A percentile compares a stretch with the other conserved stretches of the same genome.
Conservation (phyloP, 1,140 invertebrate genomes). For the Latrodectus geometricus region DNA sequence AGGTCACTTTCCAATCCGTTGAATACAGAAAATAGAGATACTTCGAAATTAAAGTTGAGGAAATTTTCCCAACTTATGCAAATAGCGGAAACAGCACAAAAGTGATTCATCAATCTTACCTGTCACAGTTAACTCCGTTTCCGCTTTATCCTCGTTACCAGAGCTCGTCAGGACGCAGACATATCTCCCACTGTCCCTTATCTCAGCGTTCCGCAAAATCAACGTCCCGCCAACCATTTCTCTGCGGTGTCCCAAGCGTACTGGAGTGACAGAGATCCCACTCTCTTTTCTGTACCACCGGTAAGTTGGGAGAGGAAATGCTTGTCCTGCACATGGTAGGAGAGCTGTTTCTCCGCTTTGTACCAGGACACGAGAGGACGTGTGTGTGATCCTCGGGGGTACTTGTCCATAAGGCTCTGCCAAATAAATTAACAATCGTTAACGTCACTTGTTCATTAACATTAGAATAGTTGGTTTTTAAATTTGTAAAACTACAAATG, state of each 20-base stretch:
- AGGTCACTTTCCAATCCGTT: no score
- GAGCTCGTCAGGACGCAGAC: constrained; percentile 94
- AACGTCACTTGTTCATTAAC: no score
- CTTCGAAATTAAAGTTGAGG: no score
- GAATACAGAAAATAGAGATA: no score
- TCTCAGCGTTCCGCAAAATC: constrained; percentile 72
- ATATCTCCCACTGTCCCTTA: constrained; percentile 89
- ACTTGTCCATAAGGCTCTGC: constrained; percentile 63
- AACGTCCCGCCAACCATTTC: constrained; percentile 63
- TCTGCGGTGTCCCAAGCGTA: constrained; percentile 27
- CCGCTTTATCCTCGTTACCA: constrained; percentile 90
- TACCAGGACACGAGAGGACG: constrained; percentile 64
- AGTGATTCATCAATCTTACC: constrained; percentile 69
- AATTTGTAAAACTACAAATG: not conserved
- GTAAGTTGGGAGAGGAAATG: constrained; percentile 78
- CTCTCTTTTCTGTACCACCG: constrained; percentile 69
- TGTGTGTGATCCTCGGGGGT: constrained; percentile 65
- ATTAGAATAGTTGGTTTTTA: not conserved
- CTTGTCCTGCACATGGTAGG: constrained; percentile 85
- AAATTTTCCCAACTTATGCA: no score
- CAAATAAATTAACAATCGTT: not conserved
- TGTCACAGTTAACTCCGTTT: constrained; percentile 91
- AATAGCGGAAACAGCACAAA: not conserved
- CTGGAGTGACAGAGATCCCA: not conserved
- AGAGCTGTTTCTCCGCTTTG: constrained; percentile 68